Base-by-base conservation (phyloP, 2,113 vertebrate species). In the Apistogramma diplotaenia region DNA sequence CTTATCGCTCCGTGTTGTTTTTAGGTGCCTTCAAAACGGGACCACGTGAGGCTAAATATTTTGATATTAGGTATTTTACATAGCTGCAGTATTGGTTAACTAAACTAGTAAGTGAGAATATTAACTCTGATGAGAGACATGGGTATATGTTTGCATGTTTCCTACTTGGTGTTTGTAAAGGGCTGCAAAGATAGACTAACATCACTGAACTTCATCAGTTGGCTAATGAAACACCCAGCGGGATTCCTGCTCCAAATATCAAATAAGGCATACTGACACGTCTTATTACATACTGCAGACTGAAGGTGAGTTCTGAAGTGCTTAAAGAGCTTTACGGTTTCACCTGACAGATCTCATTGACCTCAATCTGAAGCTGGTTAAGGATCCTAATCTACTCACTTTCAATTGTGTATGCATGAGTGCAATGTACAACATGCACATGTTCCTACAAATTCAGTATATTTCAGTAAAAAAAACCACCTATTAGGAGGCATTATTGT, bases 321-420 rank as follows among this genome's bases (percentile, higher is more conserved):
- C 79, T 94, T 95, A 94, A 91, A 89, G 85, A 91, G 93, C 85
- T 95, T 95, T 94, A 80, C 57, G 56, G 88, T 91, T 89, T 94
- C 93, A 91, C 89, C 85, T 79, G 89, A 89, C 93, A 94, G 86
- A 92, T 94, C 93, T 91, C 70, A 92, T 93, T 95, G 93, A 94
- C 95, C 95, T 92, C 82, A 95, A 95, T 95, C 94, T 94, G 85
- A 82, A 83, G 88, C 88, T 82, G 90, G 88, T 92, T 89, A 89
- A 78, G 85, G 84, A 94, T 87, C 85, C 90, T 94, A 94, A 94
- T 94, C 89, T 83, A 78, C 71, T 88, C 89, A 72, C 87, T 91
- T 83, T 91, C 79, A 89, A 80, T 88, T 84, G 82, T 71, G 40
- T 31, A 8, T 56, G 10, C 61, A 70, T 61, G 61, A 8, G 25